phyloP scores from a whole-genome alignment of 2,113 vertebrate genomes.

The Taurulus bubalis region DNA sequence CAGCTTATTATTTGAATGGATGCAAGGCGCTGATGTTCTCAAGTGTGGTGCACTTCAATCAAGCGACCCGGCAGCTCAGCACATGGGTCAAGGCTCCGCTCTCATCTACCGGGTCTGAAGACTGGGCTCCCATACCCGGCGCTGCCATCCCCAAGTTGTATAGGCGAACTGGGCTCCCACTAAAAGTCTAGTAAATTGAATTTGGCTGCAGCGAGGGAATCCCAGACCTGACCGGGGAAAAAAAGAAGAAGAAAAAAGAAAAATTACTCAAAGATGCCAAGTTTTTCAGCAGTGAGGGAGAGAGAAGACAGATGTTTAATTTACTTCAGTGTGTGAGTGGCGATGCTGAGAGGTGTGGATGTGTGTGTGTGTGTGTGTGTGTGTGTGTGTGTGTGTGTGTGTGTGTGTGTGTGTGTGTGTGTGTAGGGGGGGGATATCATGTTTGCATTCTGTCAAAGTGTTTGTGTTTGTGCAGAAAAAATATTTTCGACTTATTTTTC shows the following conservation, averaged over 20 bases:
- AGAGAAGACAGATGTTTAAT: constrained; percentile 81
- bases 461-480: constrained; percentile 73
- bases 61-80: constrained; percentile 69
- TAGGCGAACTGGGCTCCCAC: constrained; percentile 12
- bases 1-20: constrained; percentile 85
- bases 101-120: constrained; percentile 56
- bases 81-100: constrained; percentile 74
- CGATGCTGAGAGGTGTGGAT: constrained; percentile 66
- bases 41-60: constrained; percentile 83
- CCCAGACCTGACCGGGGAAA: constrained; percentile 71
- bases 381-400: constrained; percentile 33
- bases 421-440: constrained; percentile 11
- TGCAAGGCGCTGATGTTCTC: constrained; percentile 82
- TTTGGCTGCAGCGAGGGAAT: constrained; percentile 79
- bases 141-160: constrained; percentile 7
- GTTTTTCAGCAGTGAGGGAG: constrained; percentile 67
- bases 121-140: neutral
- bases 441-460: constrained; percentile 71
- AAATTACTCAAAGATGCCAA: constrained; percentile 73
- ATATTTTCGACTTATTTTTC: constrained; percentile 71
- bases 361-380: neutral
- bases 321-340: constrained; percentile 63
- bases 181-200: constrained; percentile 69
- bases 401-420: too few relatives aligned
- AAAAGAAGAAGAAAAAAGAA: constrained; percentile 62